Percentiles rank a stretch among this genome's conserved stretches.
phyloP scores from a whole-genome alignment of 2,888 invertebrate species.

The Papilio elwesi region DNA sequence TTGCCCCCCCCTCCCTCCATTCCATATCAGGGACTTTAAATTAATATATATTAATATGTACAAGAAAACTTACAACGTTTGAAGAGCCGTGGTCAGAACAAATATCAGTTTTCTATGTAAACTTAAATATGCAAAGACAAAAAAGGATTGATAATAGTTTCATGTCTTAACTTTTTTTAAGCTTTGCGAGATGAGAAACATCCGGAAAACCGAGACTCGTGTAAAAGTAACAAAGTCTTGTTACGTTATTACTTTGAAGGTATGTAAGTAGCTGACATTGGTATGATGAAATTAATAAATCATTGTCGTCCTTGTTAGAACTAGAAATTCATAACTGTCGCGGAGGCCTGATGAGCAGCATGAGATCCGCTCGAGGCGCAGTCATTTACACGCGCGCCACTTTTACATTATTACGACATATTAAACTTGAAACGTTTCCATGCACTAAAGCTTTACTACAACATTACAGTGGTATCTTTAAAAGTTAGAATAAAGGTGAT shows the following conservation, averaged over 20 bases:
- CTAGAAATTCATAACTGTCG: constrained; percentile 34
- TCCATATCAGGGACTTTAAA: no score
- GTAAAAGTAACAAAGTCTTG: not conserved
- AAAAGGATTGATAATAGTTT: no score
- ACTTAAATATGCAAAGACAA: no score
- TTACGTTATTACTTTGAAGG: constrained; percentile 2
- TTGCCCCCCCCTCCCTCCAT: no score
- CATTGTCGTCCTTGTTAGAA: constrained; percentile 27
- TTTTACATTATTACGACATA: constrained; percentile 19
- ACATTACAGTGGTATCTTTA: not conserved
- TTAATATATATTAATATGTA: no score
- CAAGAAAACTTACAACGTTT: no score
- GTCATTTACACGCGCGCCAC: constrained; percentile 8
- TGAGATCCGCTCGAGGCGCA: not conserved
- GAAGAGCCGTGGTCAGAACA: no score
- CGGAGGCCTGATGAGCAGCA: constrained; percentile 19
- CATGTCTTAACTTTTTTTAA: no score
- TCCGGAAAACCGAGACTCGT: not conserved
- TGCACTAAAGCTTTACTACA: not conserved
- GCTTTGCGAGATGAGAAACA: not conserved
- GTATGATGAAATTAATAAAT: constrained; percentile 29
- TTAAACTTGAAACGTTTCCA: constrained; percentile 5
- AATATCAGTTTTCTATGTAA: no score
- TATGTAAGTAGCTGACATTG: constrained; percentile 19
- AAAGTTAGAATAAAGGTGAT: not conserved